A percentile compares a stretch with the other conserved stretches of the same genome.
Conservation (phyloP, 2,113 vertebrate genomes). For the Carassius auratus region DNA sequence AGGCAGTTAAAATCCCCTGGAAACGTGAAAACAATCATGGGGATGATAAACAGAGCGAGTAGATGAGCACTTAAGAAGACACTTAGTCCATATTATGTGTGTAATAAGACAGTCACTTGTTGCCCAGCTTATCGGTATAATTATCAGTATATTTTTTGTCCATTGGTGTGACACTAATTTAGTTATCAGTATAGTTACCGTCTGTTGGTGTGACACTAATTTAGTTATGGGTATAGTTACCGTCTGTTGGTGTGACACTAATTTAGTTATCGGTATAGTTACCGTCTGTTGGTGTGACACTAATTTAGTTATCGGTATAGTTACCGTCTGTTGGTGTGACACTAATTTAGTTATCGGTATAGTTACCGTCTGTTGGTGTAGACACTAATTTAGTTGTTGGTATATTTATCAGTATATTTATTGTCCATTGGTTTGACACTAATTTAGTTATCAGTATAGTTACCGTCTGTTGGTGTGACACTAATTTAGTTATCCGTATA, state of each 20-base stretch:
- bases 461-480: too few species aligned
- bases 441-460: too few species aligned
- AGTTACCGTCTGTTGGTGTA: too few species aligned
- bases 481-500: too few species aligned
- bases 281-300: background rate
- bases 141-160: background rate
- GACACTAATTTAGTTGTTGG: too few species aligned
- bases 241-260: background rate
- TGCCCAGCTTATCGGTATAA: background rate
- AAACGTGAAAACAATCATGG: background rate
- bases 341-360: too few species aligned
- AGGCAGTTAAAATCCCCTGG: background rate
- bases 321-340: too few species aligned
- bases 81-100: background rate
- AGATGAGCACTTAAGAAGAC: background rate
- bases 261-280: background rate
- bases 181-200: background rate
- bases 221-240: too few species aligned
- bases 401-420: too few species aligned
- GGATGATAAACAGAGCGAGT: background rate
- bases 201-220: too few species aligned
- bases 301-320: too few species aligned
- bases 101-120: background rate
- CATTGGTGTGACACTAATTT: background rate
- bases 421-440: too few species aligned